phyloP scores from a whole-genome alignment of 1,140 invertebrate genomes.

The Tenebrio molitor region DNA sequence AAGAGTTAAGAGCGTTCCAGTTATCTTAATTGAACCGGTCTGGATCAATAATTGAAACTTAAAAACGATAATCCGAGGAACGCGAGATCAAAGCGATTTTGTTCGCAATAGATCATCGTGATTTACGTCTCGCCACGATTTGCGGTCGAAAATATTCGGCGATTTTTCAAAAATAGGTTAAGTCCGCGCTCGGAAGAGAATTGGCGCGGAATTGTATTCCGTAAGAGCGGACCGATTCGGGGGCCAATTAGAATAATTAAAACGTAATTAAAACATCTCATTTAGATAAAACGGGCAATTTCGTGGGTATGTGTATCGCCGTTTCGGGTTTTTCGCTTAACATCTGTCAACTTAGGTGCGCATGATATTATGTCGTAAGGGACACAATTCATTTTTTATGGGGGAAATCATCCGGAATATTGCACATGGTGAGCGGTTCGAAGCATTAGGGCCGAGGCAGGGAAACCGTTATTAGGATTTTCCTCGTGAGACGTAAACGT shows the following conservation, averaged over 20 bases:
- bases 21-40: background rate
- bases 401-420: constrained; percentile 34
- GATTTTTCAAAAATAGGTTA: too few relatives aligned
- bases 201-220: constrained; percentile 17
- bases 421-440: constrained; percentile 37
- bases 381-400: constrained; percentile 40
- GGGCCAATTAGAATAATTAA: constrained; percentile 34
- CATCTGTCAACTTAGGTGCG: constrained; percentile 14
- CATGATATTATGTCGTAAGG: constrained; percentile 28
- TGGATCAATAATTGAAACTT: background rate
- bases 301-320: too few relatives aligned
- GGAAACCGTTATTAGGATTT: constrained; percentile 40
- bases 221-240: constrained; percentile 13
- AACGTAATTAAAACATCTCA: constrained; percentile 31
- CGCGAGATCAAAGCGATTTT: constrained; percentile 5
- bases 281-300: constrained; percentile 17
- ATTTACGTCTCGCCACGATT: constrained; percentile 4
- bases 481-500: constrained; percentile 39
- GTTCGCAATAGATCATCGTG: background rate
- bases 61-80: background rate
- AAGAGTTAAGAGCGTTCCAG: background rate
- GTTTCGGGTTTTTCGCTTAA: too few relatives aligned
- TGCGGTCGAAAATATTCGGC: too few relatives aligned
- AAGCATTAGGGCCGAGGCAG: constrained; percentile 12
- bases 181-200: constrained; percentile 10